These are phyloP conservation scores for Novumbra hubbsi DNA, from an alignment of 2,797 vertebrate species.

Conservation along the genomic window DNA sequence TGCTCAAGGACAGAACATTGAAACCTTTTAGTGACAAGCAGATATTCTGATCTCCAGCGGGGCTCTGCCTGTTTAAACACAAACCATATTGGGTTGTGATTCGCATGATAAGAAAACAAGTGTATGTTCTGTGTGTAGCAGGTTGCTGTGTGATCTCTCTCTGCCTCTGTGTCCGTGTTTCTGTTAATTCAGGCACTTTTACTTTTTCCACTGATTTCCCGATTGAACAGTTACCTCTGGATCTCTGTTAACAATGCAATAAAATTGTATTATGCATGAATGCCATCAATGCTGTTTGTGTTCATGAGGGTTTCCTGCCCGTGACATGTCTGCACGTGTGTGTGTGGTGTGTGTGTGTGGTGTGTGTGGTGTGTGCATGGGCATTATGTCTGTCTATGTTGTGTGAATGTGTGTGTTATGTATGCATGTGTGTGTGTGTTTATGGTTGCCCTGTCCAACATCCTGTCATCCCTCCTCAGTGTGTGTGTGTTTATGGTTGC, in stretches of 20 bases:
- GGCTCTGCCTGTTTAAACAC: background rate
- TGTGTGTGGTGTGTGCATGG: background rate
- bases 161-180: background rate
- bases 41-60: too few species aligned
- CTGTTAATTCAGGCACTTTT: background rate
- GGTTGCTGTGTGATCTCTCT: background rate
- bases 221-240: background rate
- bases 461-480: too few species aligned
- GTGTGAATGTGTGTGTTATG: background rate
- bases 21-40: too few species aligned
- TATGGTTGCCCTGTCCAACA: conserved; percentile 34
- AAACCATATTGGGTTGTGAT: too few species aligned
- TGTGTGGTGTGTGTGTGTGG: conserved; percentile 9
- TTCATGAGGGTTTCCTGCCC: background rate
- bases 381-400: background rate
- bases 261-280: background rate
- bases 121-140: background rate
- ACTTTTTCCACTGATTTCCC: background rate
- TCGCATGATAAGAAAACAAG: too few species aligned
- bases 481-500: conserved; percentile 11
- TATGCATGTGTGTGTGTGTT: background rate
- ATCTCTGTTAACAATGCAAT: background rate
- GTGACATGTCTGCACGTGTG: background rate
- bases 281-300: background rate
- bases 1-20: too few species aligned